Percentiles rank a stretch among this genome's conserved stretches.
These are phyloP conservation scores for Crypturellus undulatus DNA, from an alignment of 2,113 vertebrate species.

Conservation along the genomic window DNA sequence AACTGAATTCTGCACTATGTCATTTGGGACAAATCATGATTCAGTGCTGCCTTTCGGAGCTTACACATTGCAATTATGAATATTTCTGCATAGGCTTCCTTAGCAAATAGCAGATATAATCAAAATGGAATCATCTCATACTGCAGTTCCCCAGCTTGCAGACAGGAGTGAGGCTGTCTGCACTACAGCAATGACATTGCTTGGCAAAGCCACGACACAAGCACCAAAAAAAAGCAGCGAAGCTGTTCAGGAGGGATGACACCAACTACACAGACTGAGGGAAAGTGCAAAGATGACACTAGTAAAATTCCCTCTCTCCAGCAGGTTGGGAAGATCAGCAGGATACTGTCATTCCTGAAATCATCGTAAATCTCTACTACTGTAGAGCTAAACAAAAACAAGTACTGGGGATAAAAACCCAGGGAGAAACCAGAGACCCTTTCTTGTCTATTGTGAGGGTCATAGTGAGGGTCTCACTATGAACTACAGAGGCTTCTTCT, in stretches of 20 bases:
- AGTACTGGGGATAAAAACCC: not conserved
- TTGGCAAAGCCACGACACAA: not conserved
- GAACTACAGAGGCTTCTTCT: not conserved
- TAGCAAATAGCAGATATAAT: not conserved
- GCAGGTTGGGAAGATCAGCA: not conserved
- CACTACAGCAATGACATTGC: not conserved
- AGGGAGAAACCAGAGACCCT: not conserved
- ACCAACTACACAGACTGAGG: not conserved
- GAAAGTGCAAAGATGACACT: not conserved
- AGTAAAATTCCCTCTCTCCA: not conserved
- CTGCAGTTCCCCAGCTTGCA: not conserved
- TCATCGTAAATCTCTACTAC: not conserved
- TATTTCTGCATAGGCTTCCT: not conserved
- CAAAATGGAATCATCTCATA: not conserved
- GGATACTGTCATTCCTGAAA: not conserved
- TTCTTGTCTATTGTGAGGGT: not conserved
- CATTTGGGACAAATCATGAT: not conserved
- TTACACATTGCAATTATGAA: not conserved
- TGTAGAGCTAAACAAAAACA: not conserved
- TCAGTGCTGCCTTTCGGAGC: not conserved
- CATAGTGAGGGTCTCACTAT: too few relatives aligned
- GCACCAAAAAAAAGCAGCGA: not conserved
- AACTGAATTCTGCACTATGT: not conserved
- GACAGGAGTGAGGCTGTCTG: not conserved
- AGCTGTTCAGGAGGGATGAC: not conserved